Evolutionary conservation across 2,888 invertebrate genomes (phyloP), one percentile per base, ranked within the genome.

Genomic region (Drosophila setosimentum): DNA sequence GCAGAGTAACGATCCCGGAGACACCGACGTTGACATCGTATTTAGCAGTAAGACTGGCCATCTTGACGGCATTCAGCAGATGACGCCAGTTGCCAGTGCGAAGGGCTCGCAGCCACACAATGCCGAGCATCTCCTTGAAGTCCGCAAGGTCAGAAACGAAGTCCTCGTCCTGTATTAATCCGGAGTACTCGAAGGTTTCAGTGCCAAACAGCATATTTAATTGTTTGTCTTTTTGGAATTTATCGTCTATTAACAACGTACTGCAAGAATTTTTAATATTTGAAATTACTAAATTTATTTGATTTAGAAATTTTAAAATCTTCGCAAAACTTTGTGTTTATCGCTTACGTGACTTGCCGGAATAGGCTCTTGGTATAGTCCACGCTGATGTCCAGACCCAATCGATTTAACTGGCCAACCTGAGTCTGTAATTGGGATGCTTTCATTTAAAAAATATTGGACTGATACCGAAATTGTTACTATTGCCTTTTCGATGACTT

Each of bases 41-140:
- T 0, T 68, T 71, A 21, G 11, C 67, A 33, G 35, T 29, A 6
- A 13, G n/a, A 35, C 33, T 70, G 40, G 67, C 78, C n/a, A 10
- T 42, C 1, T 32, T 40, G 16, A 83, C 37, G 1, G 83, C 83
- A 53, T 68, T 58, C 1, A 81, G 53, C 35, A 81, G 72, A 32
- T 78, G 64, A 6, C 33, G 49, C 83, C 83, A 83, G 65, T 76
- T 83, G 21, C 83, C 86, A 11, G 10, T 40, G 21, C 76, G 86
- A 21, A 83, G 55, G 0, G 50, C 54, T 0, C 64, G 60, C 33
- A 83, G 35, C 83, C 83, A 83, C 5, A 78, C 37, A 63, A 73
- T 76, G 60, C 55, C 35, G 0, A 81, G 30, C 54, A 81, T 59
- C 10, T 65, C 53, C 11, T 70, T 29, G 32, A 53, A 83, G 8